These are phyloP conservation scores for Anoplophora glabripennis DNA, from an alignment of 1,140 invertebrate species.

Conservation along the genomic window DNA sequence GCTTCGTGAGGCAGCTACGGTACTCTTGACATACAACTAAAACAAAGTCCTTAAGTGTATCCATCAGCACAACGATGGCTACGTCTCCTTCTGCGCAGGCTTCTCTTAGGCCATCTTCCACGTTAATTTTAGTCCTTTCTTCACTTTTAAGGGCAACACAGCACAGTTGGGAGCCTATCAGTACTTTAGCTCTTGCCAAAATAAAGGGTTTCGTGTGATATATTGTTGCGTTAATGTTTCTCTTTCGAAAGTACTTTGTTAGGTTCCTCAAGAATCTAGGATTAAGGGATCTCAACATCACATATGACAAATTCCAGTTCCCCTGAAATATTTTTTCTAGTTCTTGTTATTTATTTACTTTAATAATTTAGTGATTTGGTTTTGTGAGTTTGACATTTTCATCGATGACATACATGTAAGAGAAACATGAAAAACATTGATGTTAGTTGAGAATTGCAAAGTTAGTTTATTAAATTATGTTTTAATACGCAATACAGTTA, in stretches of 20 bases:
- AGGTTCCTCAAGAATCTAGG: neutral
- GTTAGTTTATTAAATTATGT: neutral
- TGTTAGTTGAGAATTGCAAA: too few species aligned
- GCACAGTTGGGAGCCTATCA: constrained; percentile 1
- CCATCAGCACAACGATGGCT: constrained; percentile 37
- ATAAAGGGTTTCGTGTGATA: neutral
- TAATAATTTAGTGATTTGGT: too few species aligned
- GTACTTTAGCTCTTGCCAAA: neutral
- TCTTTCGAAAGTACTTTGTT: neutral
- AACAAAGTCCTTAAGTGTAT: constrained; percentile 33
- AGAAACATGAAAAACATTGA: neutral
- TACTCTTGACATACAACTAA: constrained; percentile 39
- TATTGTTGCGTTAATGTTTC: neutral
- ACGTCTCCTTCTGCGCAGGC: constrained; percentile 35
- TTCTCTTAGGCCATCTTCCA: constrained; percentile 30
- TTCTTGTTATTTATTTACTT: too few species aligned
- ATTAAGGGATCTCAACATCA: neutral
- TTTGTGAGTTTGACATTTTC: neutral
- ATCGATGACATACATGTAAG: neutral
- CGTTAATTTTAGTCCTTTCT: constrained; percentile 8
- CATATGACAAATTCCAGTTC: neutral
- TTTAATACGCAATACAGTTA: neutral
- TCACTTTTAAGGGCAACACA: neutral
- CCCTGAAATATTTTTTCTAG: neutral
- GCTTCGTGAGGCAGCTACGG: constrained; percentile 35